These are phyloP conservation scores for Amphibalanus amphitrite DNA, from an alignment of 1,140 invertebrate species.

Conservation along the genomic window DNA sequence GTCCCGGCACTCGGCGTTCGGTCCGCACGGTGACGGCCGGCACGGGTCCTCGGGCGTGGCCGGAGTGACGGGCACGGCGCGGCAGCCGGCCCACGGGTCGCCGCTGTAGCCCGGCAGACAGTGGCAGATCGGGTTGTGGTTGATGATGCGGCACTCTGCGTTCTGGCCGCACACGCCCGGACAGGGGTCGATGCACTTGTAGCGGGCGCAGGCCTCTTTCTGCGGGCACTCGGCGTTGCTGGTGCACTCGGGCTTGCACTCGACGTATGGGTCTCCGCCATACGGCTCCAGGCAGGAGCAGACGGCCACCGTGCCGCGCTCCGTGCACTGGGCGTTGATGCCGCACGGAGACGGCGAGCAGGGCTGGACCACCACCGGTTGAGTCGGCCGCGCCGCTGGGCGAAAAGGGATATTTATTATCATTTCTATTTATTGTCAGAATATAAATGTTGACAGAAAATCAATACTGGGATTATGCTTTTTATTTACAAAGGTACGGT, in stretches of 20 bases:
- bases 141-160: conserved; percentile 19
- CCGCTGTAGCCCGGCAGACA: conserved; percentile 36
- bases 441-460: too few species aligned
- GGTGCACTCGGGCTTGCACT: conserved; percentile 17
- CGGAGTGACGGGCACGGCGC: conserved; percentile 16
- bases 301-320: conserved; percentile 44
- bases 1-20: conserved; percentile 44
- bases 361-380: background rate
- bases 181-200: conserved; percentile 45
- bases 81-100: conserved; percentile 40
- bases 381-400: background rate
- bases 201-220: conserved; percentile 19
- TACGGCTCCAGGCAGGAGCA: conserved; percentile 60
- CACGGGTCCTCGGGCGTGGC: conserved; percentile 35
- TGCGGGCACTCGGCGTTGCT: conserved; percentile 11
- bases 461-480: too few species aligned
- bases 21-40: conserved; percentile 50
- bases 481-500: too few species aligned
- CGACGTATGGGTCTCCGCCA: conserved; percentile 49
- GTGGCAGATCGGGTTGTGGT: conserved; percentile 21
- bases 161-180: conserved; percentile 24
- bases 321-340: conserved; percentile 54
- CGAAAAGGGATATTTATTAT: conserved; percentile 7
- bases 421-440: too few species aligned
- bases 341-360: conserved; percentile 38